A percentile compares a stretch with the other conserved stretches of the same genome.
These are phyloP conservation scores for Drosophila pseudotalamancana DNA, from an alignment of 2,888 invertebrate species.

Conservation along the genomic window DNA sequence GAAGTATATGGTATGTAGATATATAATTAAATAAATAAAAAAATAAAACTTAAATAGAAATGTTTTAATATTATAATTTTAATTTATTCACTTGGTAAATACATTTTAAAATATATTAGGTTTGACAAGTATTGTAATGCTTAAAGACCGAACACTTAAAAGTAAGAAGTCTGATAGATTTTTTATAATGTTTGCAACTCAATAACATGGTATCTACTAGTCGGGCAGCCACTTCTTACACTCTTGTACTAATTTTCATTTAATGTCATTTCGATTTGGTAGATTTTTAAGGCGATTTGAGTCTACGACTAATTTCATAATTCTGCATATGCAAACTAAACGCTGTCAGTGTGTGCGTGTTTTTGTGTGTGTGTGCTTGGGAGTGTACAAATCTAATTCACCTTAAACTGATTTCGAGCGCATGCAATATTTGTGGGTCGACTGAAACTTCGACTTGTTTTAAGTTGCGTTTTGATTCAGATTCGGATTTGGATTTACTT, in stretches of 20 bases:
- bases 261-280: conserved; percentile 71
- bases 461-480: conserved; percentile 18
- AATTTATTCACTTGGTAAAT: too few relatives aligned
- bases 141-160: too few relatives aligned
- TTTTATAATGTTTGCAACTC: too few relatives aligned
- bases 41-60: too few relatives aligned
- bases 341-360: conserved; percentile 16
- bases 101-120: too few relatives aligned
- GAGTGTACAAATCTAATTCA: conserved; percentile 72
- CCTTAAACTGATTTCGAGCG: conserved; percentile 61
- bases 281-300: conserved; percentile 44
- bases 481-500: conserved; percentile 32
- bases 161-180: too few relatives aligned
- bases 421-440: conserved; percentile 45
- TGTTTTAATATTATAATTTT: too few relatives aligned
- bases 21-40: too few relatives aligned
- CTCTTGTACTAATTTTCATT: conserved; percentile 34
- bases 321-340: conserved; percentile 53
- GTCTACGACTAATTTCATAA: conserved; percentile 67
- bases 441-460: conserved; percentile 28
- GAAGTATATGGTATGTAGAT: too few relatives aligned
- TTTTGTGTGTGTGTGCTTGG: conserved; percentile 42
- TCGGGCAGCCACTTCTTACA: not conserved
- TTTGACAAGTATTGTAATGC: too few relatives aligned
- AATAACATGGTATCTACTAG: not conserved